Conservation (phyloP, 2,888 invertebrate genomes). For the Amblyjoppa fuscipennis region DNA sequence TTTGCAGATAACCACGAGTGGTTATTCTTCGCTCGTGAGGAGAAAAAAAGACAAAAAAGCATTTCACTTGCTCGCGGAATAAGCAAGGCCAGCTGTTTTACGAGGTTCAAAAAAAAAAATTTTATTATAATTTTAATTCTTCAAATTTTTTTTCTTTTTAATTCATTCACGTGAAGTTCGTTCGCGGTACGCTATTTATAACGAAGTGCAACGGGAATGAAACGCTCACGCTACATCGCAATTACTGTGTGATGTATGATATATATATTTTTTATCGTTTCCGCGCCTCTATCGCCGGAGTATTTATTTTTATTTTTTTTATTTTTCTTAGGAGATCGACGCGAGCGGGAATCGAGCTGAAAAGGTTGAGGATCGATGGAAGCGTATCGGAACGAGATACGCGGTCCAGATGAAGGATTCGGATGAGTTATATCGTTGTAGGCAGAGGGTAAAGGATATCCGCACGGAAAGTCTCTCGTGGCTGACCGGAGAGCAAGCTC, state of each 20-base stretch:
- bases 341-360: neutral
- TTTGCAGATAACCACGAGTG: too few species aligned
- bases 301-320: neutral
- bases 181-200: neutral
- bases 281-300: neutral
- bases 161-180: neutral
- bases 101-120: neutral
- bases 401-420: neutral
- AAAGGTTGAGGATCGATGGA: neutral
- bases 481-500: neutral
- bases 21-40: neutral
- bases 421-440: too few species aligned
- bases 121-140: too few species aligned
- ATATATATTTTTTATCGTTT: neutral
- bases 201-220: neutral
- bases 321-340: neutral
- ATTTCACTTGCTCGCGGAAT: neutral
- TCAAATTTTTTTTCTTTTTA: neutral
- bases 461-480: constrained; percentile 7
- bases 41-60: neutral
- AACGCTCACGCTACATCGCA: neutral
- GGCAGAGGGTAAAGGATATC: neutral
- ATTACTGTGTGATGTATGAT: neutral
- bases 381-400: neutral
- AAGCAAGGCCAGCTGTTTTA: neutral